These are phyloP conservation scores for Potamilus streckersoni DNA, from an alignment of 1,140 invertebrate genomes.

Conservation along the genomic window DNA sequence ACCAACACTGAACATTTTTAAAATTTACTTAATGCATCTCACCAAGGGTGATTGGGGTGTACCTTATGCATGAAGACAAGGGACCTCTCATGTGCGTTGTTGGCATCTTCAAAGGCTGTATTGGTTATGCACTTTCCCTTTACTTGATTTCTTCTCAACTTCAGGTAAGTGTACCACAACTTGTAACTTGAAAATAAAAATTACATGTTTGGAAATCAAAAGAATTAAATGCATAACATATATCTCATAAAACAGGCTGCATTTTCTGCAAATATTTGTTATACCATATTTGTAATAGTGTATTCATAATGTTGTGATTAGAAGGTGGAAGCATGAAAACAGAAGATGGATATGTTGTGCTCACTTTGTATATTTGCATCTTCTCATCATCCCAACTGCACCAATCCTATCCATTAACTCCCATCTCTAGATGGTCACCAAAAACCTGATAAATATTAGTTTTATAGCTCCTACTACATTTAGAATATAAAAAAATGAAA, in stretches of 20 bases:
- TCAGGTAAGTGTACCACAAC: constrained; percentile 97
- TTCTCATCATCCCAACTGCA: too few relatives aligned
- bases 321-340: neutral
- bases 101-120: constrained; percentile 90
- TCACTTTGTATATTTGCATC: too few relatives aligned
- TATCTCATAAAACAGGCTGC: neutral
- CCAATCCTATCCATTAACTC: too few relatives aligned
- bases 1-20: too few relatives aligned
- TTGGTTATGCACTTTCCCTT: constrained; percentile 86
- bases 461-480: too few relatives aligned
- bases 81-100: constrained; percentile 95
- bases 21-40: too few relatives aligned
- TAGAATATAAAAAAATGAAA: too few relatives aligned
- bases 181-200: constrained; percentile 84
- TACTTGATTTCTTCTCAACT: constrained; percentile 84
- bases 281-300: neutral
- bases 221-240: too few relatives aligned
- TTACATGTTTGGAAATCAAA: neutral
- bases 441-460: too few relatives aligned
- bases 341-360: too few relatives aligned
- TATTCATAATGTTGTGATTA: neutral
- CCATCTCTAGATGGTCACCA: too few relatives aligned
- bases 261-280: neutral
- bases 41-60: constrained; percentile 7
- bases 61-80: constrained; percentile 99